Conservation (phyloP, 35 echinoderm and acorn worm genomes). For the Acanthaster planci region DNA sequence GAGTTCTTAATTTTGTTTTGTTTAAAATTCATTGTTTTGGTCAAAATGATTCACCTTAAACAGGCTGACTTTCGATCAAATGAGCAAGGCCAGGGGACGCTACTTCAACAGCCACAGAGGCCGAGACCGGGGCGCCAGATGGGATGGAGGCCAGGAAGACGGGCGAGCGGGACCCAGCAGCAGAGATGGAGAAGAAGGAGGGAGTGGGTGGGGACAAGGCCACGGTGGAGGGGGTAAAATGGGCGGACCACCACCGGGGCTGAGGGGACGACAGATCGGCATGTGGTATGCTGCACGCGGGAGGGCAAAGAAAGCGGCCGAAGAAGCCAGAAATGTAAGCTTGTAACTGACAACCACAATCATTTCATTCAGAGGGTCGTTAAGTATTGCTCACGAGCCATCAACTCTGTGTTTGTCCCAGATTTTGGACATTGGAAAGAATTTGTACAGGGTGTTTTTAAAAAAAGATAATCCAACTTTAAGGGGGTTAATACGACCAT, state of each 20-base stretch:
- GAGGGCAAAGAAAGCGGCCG: slow-evolving; percentile 44
- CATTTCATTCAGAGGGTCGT: neutral
- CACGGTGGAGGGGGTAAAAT: slow-evolving; percentile 43
- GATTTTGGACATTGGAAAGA: too few species aligned
- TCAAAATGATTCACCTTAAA: too few species aligned
- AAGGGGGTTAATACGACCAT: too few species aligned
- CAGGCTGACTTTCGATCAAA: too few species aligned
- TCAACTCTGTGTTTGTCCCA: neutral
- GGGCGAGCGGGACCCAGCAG: slow-evolving; percentile 13
- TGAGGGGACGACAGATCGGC: slow-evolving; percentile 84
- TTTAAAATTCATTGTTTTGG: too few species aligned
- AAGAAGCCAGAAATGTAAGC: slow-evolving; percentile 21
- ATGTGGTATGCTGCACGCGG: slow-evolving; percentile 80
- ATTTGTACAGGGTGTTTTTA: too few species aligned
- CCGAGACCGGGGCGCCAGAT: slow-evolving; percentile 21
- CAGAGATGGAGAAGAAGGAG: slow-evolving; percentile 22
- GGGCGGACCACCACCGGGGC: slow-evolving; percentile 59
- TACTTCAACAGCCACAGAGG: slow-evolving; percentile 1
- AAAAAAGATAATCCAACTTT: too few species aligned
- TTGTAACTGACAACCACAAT: too few species aligned
- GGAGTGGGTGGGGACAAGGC: slow-evolving; percentile 25
- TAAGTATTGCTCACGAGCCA: neutral
- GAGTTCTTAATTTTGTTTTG: too few species aligned
- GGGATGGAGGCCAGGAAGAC: slow-evolving; percentile 2
- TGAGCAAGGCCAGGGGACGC: neutral